Evolutionary conservation across 2,888 invertebrate genomes (phyloP).

Genomic region (Orchesella flavescens): DNA sequence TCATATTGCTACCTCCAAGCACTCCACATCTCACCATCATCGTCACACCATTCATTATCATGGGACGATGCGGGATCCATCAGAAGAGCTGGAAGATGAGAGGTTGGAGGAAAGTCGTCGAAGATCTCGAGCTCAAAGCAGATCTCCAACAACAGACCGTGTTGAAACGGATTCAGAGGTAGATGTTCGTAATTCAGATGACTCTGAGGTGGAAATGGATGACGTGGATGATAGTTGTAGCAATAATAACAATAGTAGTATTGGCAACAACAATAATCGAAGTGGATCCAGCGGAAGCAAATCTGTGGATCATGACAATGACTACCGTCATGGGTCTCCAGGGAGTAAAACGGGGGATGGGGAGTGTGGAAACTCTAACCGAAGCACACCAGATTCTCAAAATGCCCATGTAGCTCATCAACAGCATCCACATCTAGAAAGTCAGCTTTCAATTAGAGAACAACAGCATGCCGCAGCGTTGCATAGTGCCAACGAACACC

Average conservation of each 20-base stretch:
- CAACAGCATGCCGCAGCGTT: constrained; percentile 49
- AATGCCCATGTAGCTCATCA: constrained; percentile 58
- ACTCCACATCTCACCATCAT: constrained; percentile 51
- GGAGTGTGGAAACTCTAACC: constrained; percentile 58
- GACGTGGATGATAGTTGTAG: constrained; percentile 59
- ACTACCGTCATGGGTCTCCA: constrained; percentile 64
- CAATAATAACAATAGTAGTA: constrained; percentile 55
- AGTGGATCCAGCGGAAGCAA: constrained; percentile 60
- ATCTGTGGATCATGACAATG: constrained; percentile 63
- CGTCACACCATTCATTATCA: constrained; percentile 62
- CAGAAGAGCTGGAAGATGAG: constrained; percentile 51
- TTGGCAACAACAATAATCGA: constrained; percentile 48
- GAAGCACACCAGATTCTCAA: constrained; percentile 66
- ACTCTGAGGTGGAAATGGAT: constrained; percentile 63
- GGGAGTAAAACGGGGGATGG: constrained; percentile 67
- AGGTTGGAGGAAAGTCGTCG: constrained; percentile 25
- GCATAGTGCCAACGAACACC: constrained; percentile 37
- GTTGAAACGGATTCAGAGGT: constrained; percentile 55
- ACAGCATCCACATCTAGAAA: constrained; percentile 60
- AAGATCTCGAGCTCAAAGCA: constrained; percentile 53
- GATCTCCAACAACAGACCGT: constrained; percentile 52
- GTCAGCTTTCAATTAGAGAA: constrained; percentile 50
- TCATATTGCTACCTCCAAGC: constrained; percentile 46
- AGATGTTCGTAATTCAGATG: constrained; percentile 52
- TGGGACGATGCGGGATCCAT: constrained; percentile 57